A percentile compares a stretch with the other conserved stretches of the same genome.
Evolutionary conservation across 2,797 vertebrate species (phyloP).

Genomic region (Enteromius viviparus): DNA sequence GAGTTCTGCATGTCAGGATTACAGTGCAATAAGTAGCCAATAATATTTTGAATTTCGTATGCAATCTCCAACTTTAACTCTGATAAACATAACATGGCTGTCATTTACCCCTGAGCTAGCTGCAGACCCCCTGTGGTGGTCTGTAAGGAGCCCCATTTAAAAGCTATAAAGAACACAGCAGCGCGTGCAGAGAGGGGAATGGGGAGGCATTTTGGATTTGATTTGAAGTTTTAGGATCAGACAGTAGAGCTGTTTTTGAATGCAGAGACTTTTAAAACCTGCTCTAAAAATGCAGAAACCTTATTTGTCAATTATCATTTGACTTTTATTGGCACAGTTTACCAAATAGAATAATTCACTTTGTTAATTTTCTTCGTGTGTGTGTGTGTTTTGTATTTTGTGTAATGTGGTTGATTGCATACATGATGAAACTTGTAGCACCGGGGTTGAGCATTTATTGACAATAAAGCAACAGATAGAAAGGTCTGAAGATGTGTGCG

Average conservation of each 20-base stretch:
- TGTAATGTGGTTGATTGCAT: background rate
- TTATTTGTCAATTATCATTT: conserved; percentile 7
- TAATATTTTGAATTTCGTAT: conserved; percentile 34
- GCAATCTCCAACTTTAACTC: conserved; percentile 34
- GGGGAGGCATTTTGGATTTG: conserved; percentile 44
- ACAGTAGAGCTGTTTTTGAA: conserved; percentile 32
- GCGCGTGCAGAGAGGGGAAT: conserved; percentile 42
- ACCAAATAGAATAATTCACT: background rate
- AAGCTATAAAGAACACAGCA: conserved; percentile 56
- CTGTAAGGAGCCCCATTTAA: conserved; percentile 52
- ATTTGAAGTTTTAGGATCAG: conserved; percentile 40
- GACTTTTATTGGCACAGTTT: conserved; percentile 3
- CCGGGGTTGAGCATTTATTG: conserved; percentile 3
- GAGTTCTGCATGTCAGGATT: background rate
- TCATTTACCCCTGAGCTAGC: conserved; percentile 46
- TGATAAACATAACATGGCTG: conserved; percentile 52
- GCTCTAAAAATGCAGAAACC: background rate
- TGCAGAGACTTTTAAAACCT: conserved; percentile 1
- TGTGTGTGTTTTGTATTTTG: conserved; percentile 1
- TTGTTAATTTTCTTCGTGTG: background rate
- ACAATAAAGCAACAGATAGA: background rate
- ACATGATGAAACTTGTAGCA: background rate
- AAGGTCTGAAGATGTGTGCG: background rate
- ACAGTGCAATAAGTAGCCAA: conserved; percentile 23
- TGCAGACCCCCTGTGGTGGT: conserved; percentile 40